Evolutionary conservation across 2,888 invertebrate species (phyloP), one percentile per base, ranked within the genome.

Genomic region (Troides helena): DNA sequence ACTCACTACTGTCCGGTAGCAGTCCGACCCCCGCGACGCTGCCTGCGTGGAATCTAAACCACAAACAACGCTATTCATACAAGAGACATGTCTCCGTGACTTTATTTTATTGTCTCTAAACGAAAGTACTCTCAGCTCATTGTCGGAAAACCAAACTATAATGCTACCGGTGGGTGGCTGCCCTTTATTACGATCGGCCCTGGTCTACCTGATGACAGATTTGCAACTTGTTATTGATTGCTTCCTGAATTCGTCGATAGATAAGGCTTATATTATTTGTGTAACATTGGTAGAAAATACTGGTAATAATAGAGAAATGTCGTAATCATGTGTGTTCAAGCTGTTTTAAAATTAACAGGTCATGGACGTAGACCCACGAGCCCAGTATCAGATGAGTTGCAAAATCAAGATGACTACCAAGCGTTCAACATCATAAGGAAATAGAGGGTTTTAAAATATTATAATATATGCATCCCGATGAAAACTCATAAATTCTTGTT

Each of bases 121-220:
- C 76, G 77, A 81, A 77, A 81, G 78, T 79, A 75, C 75, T 75
- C 79, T 80, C 82, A 76, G 75, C 73, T 76, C 77, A 86, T 90
- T 90, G 89, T 89, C 83, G 77, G 76, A 18, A 79, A 83, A 88
- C 90, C 88, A 85, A 84, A 87, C 83, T 86, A 89, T 92, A 80
- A 92, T 90, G 85, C 83, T 85, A 85, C 81, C 87, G 85, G 87
- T 90, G 88, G 91, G 90, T 86, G 90, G 91, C 79, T 77, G 71
- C 71, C 73, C 71, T 77, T 84, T 82, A 79, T 72, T 74, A 39
- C 60, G 43, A 67, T 36, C 74, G 73, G 73, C 72, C 74, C 75
- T 73, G 72, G 70, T 76, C 73, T 83, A 85, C 85, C 85, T 83
- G 90, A 85, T 85, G 91, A 91, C 88, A 89, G 88, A 82, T 85